These are phyloP conservation scores for Scytalopus superciliaris DNA, from an alignment of 2,113 vertebrate species.

Conservation along the genomic window DNA sequence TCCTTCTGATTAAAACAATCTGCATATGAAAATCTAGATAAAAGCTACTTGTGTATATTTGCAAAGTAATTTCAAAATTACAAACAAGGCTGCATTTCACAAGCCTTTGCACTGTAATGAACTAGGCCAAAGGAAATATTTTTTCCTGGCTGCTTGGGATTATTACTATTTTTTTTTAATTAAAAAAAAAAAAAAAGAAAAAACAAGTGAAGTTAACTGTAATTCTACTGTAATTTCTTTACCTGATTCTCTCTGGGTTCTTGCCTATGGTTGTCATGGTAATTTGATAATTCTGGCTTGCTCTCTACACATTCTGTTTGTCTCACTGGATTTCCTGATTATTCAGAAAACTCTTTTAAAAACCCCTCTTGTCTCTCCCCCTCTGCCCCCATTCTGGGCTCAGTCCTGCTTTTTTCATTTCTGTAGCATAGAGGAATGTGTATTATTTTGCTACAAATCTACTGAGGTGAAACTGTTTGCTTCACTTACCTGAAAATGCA, in stretches of 20 bases:
- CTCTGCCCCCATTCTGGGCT: neutral
- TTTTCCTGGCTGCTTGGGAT: slow-evolving; percentile 19
- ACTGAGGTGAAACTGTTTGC: slow-evolving; percentile 56
- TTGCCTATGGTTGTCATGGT: slow-evolving; percentile 76
- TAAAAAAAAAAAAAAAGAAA: neutral
- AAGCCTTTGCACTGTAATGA: neutral
- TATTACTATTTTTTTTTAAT: neutral
- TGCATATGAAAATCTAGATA: slow-evolving; percentile 1
- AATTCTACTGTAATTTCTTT: slow-evolving; percentile 62
- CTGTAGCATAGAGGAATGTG: neutral
- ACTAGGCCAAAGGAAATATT: slow-evolving; percentile 27
- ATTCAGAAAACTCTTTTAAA: slow-evolving; percentile 68
- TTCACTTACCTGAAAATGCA: slow-evolving; percentile 52
- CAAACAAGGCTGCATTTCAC: neutral
- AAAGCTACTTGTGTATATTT: slow-evolving; percentile 7
- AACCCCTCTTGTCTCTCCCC: neutral
- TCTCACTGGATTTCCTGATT: slow-evolving; percentile 74
- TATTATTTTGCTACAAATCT: slow-evolving; percentile 49
- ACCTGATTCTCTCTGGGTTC: slow-evolving; percentile 73
- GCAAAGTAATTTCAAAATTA: slow-evolving; percentile 19
- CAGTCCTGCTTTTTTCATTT: slow-evolving; percentile 43
- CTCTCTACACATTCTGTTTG: slow-evolving; percentile 43
- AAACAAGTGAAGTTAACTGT: slow-evolving; percentile 24
- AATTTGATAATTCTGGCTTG: slow-evolving; percentile 71
- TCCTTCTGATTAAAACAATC: slow-evolving; percentile 12